Conservation (phyloP, 2,888 invertebrate genomes). For the Megaustenia siamemsis region DNA sequence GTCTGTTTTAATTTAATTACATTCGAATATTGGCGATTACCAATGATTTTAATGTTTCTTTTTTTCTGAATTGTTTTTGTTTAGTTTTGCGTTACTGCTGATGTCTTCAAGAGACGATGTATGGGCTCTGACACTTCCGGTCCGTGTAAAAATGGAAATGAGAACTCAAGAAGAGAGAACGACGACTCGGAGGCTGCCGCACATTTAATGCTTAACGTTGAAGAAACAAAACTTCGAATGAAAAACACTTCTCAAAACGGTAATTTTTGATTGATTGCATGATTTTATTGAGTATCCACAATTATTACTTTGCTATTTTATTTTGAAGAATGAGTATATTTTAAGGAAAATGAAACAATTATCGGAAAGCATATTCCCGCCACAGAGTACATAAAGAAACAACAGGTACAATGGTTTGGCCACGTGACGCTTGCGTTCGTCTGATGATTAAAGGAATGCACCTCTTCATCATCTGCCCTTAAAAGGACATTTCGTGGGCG, state of each 20-base stretch:
- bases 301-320: too few relatives aligned
- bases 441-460: too few relatives aligned
- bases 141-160: neutral
- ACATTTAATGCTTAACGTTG: conserved; percentile 41
- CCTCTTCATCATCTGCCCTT: too few relatives aligned
- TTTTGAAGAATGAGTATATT: too few relatives aligned
- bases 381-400: too few relatives aligned
- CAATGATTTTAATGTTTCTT: neutral
- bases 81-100: conserved; percentile 10
- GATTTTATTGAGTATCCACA: too few relatives aligned
- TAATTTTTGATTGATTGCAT: neutral
- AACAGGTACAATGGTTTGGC: too few relatives aligned
- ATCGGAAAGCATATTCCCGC: too few relatives aligned
- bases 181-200: conserved; percentile 3
- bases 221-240: conserved; percentile 32
- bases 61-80: neutral
- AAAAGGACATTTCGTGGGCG: too few relatives aligned
- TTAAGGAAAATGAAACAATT: too few relatives aligned
- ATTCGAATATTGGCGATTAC: neutral
- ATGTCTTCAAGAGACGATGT: neutral
- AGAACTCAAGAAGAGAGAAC: neutral
- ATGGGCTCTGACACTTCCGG: neutral
- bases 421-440: too few relatives aligned
- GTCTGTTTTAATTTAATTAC: neutral
- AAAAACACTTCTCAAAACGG: conserved; percentile 5